These are phyloP conservation scores for Delphinapterus leucas DNA, from an alignment of 2,113 vertebrate species.

Conservation along the genomic window DNA sequence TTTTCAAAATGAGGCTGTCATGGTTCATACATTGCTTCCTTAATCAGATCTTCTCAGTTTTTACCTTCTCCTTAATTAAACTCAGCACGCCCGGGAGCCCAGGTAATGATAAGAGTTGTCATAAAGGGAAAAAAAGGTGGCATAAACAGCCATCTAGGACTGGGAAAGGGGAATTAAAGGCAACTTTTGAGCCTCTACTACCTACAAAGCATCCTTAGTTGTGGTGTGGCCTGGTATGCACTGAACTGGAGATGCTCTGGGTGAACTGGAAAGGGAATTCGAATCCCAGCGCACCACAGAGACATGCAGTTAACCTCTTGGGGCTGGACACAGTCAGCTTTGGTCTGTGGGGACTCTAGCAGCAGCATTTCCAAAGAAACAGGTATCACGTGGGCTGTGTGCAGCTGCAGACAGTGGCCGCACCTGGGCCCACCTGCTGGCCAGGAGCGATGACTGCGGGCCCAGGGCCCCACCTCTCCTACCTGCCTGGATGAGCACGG, in stretches of 20 bases:
- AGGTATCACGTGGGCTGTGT: rapidly evolving
- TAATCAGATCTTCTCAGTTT: not conserved
- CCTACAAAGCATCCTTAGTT: not conserved
- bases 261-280: not conserved
- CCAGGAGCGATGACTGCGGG: not conserved
- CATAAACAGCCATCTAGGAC: not conserved
- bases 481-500: slow-evolving; percentile 94
- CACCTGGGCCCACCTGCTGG: rapidly evolving
- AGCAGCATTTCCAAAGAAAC: not conserved
- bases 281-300: not conserved
- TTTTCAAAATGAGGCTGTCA: not conserved
- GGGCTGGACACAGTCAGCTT: not conserved
- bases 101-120: not conserved
- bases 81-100: not conserved
- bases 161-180: not conserved
- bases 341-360: not conserved
- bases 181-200: not conserved
- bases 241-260: not conserved
- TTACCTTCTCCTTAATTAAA: slow-evolving; percentile 11
- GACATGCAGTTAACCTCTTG: rapidly evolving
- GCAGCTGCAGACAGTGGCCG: rapidly evolving
- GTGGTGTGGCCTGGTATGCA: not conserved
- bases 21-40: not conserved
- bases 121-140: not conserved
- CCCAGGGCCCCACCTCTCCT: not conserved